Evolutionary conservation across 2,797 vertebrate species (phyloP), one percentile per base, ranked within the genome.

Genomic region (Meriones psammophilus): DNA sequence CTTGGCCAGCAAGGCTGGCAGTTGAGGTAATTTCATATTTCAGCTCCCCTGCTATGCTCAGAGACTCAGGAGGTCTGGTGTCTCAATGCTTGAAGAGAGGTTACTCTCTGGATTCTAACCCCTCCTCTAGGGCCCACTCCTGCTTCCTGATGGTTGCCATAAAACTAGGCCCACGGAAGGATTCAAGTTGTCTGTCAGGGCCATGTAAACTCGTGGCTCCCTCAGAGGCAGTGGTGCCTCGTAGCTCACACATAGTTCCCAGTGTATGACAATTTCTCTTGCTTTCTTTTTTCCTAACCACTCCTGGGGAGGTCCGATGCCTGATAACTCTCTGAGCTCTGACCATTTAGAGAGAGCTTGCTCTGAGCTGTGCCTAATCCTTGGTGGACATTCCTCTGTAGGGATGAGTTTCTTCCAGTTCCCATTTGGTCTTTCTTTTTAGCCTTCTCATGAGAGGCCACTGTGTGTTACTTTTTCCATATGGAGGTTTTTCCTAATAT

Each of bases 201-300:
- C 2, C 28, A 5, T 14, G 12, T 3, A 56, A 15, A 22, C 1
- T 17, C 13, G 7, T 15, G 15, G 24, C 20, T 28, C 6, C 64
- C 28, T 77, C 71, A 20, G 20, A 42, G 6, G 56, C 26, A 5
- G 9, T 0, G 10, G 4, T 13, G n/a, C 14, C n/a, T 79, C 24
- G 5, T 18, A 30, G 12, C 8, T 24, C 18, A 62, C 17, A 10
- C 4, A 20, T 0, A n/a, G 17, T 36, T 50, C 33, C 6, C 20
- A 36, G 4, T 2, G 56, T 2, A 46, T 13, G 42, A 33, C 46
- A 28, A 42, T 20, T 68, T 24, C 15, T 66, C 64, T 78, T 13
- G 30, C n/a, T 60, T 74, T 15, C 26, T 4, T 20, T 20, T 2
- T 18, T 33, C 30, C 62, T 18, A 50, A 50, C 36, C 8, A 36